Percentiles rank a stretch among this genome's conserved stretches.
Evolutionary conservation across 2,797 vertebrate species (phyloP).

Genomic region (Loris lydekkerianus): DNA sequence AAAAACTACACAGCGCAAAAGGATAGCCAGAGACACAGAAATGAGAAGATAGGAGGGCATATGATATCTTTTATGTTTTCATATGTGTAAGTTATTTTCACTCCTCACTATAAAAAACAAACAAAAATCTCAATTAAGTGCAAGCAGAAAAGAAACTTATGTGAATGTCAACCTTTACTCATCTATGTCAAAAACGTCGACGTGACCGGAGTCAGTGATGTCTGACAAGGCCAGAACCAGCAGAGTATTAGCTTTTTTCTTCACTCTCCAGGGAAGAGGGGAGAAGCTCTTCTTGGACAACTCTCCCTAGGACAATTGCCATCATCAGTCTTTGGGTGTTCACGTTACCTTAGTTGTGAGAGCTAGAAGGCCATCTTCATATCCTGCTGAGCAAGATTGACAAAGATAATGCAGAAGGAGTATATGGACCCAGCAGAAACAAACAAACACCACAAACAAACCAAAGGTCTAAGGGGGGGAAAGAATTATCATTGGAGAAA

Average conservation of each 20-base stretch:
- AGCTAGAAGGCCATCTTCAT: background rate
- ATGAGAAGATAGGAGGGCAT: background rate
- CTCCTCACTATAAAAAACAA: slow-evolving; percentile 7
- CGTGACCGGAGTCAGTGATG: background rate
- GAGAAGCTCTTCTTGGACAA: background rate
- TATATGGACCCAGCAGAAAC: slow-evolving; percentile 25
- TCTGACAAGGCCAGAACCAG: background rate
- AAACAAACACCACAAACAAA: slow-evolving; percentile 2
- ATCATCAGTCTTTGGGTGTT: background rate
- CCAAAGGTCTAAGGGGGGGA: background rate
- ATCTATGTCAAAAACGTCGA: background rate
- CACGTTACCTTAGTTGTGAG: background rate
- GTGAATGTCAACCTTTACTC: background rate
- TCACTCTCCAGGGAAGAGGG: background rate
- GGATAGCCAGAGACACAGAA: slow-evolving; percentile 6
- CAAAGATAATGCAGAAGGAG: background rate
- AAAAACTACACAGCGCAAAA: slow-evolving; percentile 22
- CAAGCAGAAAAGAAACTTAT: slow-evolving; percentile 20
- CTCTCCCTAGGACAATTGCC: slow-evolving; percentile 24
- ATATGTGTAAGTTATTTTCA: background rate
- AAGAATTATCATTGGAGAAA: background rate
- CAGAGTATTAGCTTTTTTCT: background rate
- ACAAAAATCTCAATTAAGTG: background rate
- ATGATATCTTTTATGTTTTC: background rate
- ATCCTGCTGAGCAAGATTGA: background rate